Base-by-base conservation (phyloP, 2,113 vertebrate genomes). In the Chunga burmeisteri region DNA sequence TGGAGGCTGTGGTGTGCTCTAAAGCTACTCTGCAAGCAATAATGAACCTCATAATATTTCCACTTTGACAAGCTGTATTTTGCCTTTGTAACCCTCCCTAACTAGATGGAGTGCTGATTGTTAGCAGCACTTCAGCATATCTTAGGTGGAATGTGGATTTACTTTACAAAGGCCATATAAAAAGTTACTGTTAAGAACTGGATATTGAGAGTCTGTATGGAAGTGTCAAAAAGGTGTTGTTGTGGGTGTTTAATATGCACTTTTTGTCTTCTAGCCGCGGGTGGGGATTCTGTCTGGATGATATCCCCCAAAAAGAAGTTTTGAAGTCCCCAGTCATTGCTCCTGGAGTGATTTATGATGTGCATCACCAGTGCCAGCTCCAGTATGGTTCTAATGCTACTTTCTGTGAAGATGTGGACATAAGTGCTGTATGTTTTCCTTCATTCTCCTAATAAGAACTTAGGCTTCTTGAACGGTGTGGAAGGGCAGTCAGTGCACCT, bases 291-390 rank as follows among this genome's bases (percentile, higher is more conserved):
- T 99, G 99, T 96, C 98, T 99, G 77, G 99, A 99, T 93, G 99
- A 99, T 74, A 94, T 98, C 26, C 99, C 99, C 2, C 98, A 99
- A 74, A 99, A 99, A 97, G 99, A 99, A 95, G 99, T 99, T 72
- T 97, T 99, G 3, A 99, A 98, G 87, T 98, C 98, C 27, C 98
- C 99, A 2, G 11, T 99, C 90, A 98, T 99, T 72, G 99, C 99
- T 72, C 99, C 99, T 2, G 99, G 99, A 50, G 97, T 99, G 32
- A 98, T 99, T 88, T 99, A 99, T 97, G 99, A 99, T 62, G 98
- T 99, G 13, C 98, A 99, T 44, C 99, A 99, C 95, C 99, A 99
- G 67, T 99, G 99, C 95, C 99, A 99, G 88, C 98, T 99, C 79
- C 99, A 99, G 87, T 99, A 99, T 62, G 99, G 99, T 34, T 98